These are phyloP conservation scores for Hypolimnas misippus DNA, from an alignment of 2,888 invertebrate genomes.

Conservation along the genomic window DNA sequence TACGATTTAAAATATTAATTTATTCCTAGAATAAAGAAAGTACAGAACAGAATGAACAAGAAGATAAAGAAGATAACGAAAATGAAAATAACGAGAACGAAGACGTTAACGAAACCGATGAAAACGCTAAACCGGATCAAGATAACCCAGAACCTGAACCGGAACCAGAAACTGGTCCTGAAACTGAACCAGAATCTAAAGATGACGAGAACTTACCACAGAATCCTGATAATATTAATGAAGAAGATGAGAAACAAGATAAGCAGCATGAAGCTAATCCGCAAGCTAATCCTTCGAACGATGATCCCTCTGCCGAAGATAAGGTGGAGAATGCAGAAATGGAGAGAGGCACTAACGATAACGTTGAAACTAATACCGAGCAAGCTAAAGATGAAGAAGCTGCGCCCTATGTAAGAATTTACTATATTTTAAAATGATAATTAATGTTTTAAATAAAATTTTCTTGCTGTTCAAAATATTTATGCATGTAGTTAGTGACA, in stretches of 20 bases:
- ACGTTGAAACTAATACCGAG: constrained; percentile 77
- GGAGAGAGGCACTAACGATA: constrained; percentile 75
- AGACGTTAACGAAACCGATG: constrained; percentile 72
- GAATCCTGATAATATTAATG: constrained; percentile 70
- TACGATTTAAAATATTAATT: constrained; percentile 1
- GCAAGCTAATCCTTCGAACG: constrained; percentile 76
- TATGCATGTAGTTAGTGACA: too few relatives aligned
- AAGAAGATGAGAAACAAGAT: constrained; percentile 71
- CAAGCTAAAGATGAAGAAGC: constrained; percentile 73
- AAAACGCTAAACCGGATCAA: constrained; percentile 47
- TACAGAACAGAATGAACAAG: constrained; percentile 41
- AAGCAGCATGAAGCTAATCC: constrained; percentile 77
- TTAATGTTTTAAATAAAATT: too few relatives aligned
- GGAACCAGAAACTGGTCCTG: constrained; percentile 43
- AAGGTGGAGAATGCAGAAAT: constrained; percentile 79
- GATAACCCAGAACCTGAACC: constrained; percentile 59
- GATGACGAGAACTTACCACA: constrained; percentile 67
- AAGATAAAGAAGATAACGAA: constrained; percentile 48
- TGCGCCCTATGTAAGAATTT: constrained; percentile 68
- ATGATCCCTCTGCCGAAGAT: constrained; percentile 76
- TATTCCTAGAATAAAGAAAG: constrained; percentile 26
- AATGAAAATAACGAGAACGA: constrained; percentile 69
- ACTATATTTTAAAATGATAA: background rate
- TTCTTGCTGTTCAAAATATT: too few relatives aligned
- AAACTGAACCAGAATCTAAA: constrained; percentile 44